Evolutionary conservation across 2,888 invertebrate genomes (phyloP).

Genomic region (Holacanthella duospinosa): DNA sequence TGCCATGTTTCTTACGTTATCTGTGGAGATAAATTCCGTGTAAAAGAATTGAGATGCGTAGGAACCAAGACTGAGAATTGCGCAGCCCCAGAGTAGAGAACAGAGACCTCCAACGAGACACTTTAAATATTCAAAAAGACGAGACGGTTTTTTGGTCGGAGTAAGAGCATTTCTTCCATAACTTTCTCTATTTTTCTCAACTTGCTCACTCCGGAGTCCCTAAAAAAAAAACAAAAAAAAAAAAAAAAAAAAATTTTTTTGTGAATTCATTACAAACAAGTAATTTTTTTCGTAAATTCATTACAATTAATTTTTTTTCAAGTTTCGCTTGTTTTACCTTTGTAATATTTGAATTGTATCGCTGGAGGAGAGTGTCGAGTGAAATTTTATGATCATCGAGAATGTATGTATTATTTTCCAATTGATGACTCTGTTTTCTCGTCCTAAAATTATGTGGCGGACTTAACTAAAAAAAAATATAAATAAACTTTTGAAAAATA

Average conservation of each 20-base stretch:
- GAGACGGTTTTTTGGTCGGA: constrained; percentile 46
- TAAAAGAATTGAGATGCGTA: constrained; percentile 42
- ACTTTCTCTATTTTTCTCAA: constrained; percentile 41
- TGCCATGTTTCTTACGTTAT: constrained; percentile 42
- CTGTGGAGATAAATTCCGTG: constrained; percentile 43
- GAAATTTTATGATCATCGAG: constrained; percentile 27
- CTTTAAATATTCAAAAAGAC: constrained; percentile 47
- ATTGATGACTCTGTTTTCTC: too few relatives aligned
- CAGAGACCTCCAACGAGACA: constrained; percentile 48
- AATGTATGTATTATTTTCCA: background rate
- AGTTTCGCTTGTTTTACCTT: background rate
- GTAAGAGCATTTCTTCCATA: constrained; percentile 45
- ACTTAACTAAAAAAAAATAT: too few relatives aligned
- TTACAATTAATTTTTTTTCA: background rate
- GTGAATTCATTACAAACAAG: too few relatives aligned
- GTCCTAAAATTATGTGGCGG: too few relatives aligned
- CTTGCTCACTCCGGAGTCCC: constrained; percentile 43
- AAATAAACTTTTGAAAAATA: too few relatives aligned
- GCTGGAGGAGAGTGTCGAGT: constrained; percentile 17
- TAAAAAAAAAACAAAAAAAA: constrained; percentile 21
- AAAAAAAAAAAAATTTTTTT: too few relatives aligned
- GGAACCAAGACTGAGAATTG: constrained; percentile 44
- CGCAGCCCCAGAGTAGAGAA: constrained; percentile 44
- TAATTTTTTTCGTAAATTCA: too few relatives aligned
- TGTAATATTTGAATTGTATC: constrained; percentile 22